phyloP scores from a whole-genome alignment of 2,888 invertebrate genomes.

The Athalia rosae region DNA sequence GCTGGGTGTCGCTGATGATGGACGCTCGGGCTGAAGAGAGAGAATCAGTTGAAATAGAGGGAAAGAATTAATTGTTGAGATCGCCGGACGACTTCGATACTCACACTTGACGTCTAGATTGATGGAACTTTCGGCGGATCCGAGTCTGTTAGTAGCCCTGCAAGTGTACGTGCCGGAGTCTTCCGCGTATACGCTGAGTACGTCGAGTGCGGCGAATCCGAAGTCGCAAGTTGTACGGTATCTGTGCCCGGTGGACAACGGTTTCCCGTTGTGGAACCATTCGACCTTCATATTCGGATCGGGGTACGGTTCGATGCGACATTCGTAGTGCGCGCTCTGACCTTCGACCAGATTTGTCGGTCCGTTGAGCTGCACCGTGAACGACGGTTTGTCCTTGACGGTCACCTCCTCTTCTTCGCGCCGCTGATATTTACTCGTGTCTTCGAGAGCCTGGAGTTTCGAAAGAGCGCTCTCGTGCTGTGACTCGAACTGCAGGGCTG shows the following conservation, averaged over 20 bases:
- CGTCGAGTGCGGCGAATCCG: constrained; percentile 97
- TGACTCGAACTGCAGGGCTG: constrained; percentile 89
- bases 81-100: constrained; percentile 64
- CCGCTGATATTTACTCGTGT: constrained; percentile 85
- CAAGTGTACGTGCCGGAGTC: constrained; percentile 96
- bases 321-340: constrained; percentile 94
- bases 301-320: constrained; percentile 93
- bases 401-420: constrained; percentile 87
- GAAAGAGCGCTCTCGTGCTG: constrained; percentile 92
- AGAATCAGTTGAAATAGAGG: constrained; percentile 16
- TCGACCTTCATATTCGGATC: constrained; percentile 92
- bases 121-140: constrained; percentile 88
- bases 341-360: constrained; percentile 90
- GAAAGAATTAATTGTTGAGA: neutral
- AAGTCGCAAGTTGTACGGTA: constrained; percentile 97
- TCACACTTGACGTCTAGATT: constrained; percentile 87
- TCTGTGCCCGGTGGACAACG: constrained; percentile 90
- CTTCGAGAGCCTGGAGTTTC: constrained; percentile 91
- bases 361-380: constrained; percentile 90
- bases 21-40: constrained; percentile 82
- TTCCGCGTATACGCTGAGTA: constrained; percentile 93
- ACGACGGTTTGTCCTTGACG: constrained; percentile 89
- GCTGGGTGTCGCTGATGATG: constrained; percentile 92
- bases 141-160: constrained; percentile 89
- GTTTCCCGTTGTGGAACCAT: constrained; percentile 95